Conservation (phyloP, 2,888 invertebrate species). For the Eupithecia tripunctaria region DNA sequence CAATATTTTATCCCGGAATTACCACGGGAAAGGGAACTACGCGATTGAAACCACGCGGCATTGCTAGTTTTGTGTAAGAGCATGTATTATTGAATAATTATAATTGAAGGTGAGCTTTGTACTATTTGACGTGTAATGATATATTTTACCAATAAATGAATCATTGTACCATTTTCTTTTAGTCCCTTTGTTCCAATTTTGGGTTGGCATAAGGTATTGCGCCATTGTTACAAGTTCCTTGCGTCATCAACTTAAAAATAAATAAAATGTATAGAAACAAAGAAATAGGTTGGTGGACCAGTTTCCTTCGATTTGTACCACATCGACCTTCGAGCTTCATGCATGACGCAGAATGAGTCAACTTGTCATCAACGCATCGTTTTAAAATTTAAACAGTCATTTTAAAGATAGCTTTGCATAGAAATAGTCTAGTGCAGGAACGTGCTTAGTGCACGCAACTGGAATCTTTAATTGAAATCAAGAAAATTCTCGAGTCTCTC, state of each 20-base stretch:
- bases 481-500: background rate
- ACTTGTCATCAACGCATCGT: constrained; percentile 8
- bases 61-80: no score
- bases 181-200: background rate
- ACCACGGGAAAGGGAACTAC: no score
- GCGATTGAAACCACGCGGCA: no score
- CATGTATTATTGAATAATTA: no score
- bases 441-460: background rate
- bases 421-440: background rate
- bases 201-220: background rate
- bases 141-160: no score
- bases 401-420: background rate
- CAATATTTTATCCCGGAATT: no score
- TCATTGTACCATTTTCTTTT: no score
- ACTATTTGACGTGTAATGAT: no score
- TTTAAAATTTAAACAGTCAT: background rate
- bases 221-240: background rate
- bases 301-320: constrained; percentile 27
- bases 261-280: constrained; percentile 27
- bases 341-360: constrained; percentile 30
- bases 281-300: constrained; percentile 13
- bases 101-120: no score
- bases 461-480: background rate
- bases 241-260: constrained; percentile 3
- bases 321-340: constrained; percentile 14